Percentiles rank a stretch among this genome's conserved stretches.
phyloP scores from a whole-genome alignment of 2,888 invertebrate species.

The Idaea straminata region DNA sequence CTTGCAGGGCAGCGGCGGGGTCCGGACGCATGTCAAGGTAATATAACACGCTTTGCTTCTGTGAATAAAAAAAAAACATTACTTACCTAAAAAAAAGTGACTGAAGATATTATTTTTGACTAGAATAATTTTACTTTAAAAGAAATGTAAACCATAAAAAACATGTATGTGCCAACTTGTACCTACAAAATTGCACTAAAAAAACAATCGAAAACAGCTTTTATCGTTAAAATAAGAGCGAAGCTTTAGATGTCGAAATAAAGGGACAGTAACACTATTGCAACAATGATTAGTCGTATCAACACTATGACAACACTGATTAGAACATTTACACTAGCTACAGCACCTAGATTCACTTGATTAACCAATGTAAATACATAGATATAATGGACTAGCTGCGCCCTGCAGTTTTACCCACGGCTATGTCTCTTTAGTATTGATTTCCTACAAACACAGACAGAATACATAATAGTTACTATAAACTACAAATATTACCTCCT shows the following conservation, averaged over 20 bases:
- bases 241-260: conserved; percentile 48
- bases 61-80: conserved; percentile 17
- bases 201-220: conserved; percentile 16
- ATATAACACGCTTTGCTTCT: conserved; percentile 58
- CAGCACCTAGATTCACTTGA: conserved; percentile 10
- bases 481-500: no score
- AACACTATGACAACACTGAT: conserved; percentile 25
- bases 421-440: no score
- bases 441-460: no score
- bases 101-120: background rate
- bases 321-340: conserved; percentile 17
- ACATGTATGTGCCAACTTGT: background rate
- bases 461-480: no score
- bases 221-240: conserved; percentile 21
- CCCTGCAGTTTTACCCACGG: no score
- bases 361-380: conserved; percentile 3
- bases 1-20: conserved; percentile 74
- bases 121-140: no score
- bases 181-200: conserved; percentile 14
- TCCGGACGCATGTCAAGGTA: conserved; percentile 71
- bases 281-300: conserved; percentile 21
- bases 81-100: background rate
- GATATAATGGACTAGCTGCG: background rate
- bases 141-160: no score
- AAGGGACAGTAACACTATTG: conserved; percentile 57